Evolutionary conservation across 2,888 invertebrate species (phyloP), one percentile per base, ranked within the genome.

Genomic region (Lithophane leautieri): DNA sequence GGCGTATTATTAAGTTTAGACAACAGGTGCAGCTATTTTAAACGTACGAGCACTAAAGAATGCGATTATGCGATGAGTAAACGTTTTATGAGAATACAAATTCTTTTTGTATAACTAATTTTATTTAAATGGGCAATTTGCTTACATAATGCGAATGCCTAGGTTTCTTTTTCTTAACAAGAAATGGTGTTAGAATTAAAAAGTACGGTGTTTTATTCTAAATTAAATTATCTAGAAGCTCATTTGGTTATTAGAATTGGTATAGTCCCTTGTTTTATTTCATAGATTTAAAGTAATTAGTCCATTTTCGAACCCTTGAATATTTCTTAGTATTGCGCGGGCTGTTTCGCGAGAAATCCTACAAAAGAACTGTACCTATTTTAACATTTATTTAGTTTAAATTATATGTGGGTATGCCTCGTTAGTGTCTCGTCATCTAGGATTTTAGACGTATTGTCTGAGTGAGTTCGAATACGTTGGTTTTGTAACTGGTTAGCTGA

Each of bases 11-110:
- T 62, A 80, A 61, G 63, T 79, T 71, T 66, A 75, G 66, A 78
- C 62, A 76, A 70, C 74, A 85, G 70, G 78, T 86, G 74, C 22
- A 44, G 54, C 19, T 78, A 52, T 65, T 75, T 58, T 69, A 69
- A 42, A 47, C 28, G 70, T n/a, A 68, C 14, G 40, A 63, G 9
- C 19, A 22, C 1, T 54, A 16, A 58, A 42, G 68, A 76, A 66
- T 76, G 63, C 60, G 50, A 72, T 77, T 73, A 66, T 76, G 63
- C 60, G 50, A 72, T 77, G 65, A 56, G 61, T 73, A 61, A 70
- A 73, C 50, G 56, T 73, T 70, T 73, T 73, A 70, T 62, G 58
- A 16, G 62, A 40, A 34, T 28, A 22, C 11, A 44, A 19, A 52
- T 54, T 50, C 4, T 34, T 69, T 63, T 70, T 56, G 42, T 44